Percentiles rank a stretch among this genome's conserved stretches.
phyloP scores from a whole-genome alignment of 2,797 vertebrate species.

The Sebastes cheni region DNA sequence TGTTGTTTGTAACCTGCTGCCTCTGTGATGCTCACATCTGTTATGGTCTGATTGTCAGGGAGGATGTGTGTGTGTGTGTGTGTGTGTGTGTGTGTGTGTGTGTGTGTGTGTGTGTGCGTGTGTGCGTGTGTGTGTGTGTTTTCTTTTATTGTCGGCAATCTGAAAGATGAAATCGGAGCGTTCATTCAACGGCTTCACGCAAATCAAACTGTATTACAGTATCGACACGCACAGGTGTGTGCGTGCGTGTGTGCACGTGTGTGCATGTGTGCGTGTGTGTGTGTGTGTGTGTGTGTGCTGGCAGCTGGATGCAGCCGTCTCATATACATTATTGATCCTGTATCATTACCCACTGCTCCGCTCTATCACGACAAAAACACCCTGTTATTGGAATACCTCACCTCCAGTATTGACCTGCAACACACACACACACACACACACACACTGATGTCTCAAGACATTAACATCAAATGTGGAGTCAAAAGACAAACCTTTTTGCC shows the following conservation, averaged over 20 bases:
- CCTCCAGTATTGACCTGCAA: constrained; percentile 38
- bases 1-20: neutral
- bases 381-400: constrained; percentile 64
- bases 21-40: neutral
- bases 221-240: constrained; percentile 9
- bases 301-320: constrained; percentile 48
- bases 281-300: neutral
- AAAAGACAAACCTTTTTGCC: neutral
- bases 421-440: constrained; percentile 22
- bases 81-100: neutral
- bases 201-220: constrained; percentile 51
- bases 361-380: constrained; percentile 70
- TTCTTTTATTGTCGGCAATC: constrained; percentile 15
- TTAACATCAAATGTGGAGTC: neutral
- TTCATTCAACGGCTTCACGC: constrained; percentile 35
- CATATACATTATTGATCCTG: constrained; percentile 70
- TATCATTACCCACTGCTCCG: constrained; percentile 66
- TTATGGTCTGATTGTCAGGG: neutral
- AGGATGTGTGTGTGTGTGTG: neutral
- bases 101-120: neutral
- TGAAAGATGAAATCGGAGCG: constrained; percentile 36
- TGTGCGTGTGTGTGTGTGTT: neutral
- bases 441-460: neutral
- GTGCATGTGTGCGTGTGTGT: neutral
- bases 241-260: neutral